Conservation (phyloP, 1,140 invertebrate species). For the Globodera rostochiensis region DNA sequence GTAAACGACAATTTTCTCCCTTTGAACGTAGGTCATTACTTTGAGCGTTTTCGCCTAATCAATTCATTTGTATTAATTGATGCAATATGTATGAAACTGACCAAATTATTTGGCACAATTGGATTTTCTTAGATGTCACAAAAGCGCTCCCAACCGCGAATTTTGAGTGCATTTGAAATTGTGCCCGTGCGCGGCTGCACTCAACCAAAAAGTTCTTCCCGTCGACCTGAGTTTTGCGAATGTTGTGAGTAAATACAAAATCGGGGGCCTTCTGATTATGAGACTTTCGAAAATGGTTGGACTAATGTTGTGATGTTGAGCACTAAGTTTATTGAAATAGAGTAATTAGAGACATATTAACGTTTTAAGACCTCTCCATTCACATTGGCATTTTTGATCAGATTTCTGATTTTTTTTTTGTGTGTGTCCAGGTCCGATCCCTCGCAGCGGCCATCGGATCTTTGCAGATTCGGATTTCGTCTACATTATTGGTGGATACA, state of each 20-base stretch:
- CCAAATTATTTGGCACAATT: background rate
- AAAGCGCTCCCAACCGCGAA: background rate
- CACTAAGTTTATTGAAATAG: no score
- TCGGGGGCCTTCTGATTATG: background rate
- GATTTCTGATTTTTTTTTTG: background rate
- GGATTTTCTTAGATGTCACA: constrained; percentile 2
- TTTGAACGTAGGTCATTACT: no score
- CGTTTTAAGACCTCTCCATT: no score
- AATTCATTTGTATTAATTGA: no score
- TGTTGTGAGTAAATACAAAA: background rate
- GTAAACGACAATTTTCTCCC: no score
- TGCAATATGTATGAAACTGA: no score
- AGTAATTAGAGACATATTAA: no score
- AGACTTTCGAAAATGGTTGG: no score
- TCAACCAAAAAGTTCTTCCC: background rate
- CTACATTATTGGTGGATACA: constrained; percentile 40
- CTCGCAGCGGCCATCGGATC: constrained; percentile 40
- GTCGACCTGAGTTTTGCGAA: constrained; percentile 4
- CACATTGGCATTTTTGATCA: no score
- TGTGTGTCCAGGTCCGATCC: constrained; percentile 31
- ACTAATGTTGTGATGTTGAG: no score
- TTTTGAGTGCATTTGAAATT: background rate
- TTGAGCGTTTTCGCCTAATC: no score
- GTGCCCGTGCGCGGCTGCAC: background rate
- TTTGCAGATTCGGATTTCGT: constrained; percentile 36